Base-by-base conservation (phyloP, 2,888 invertebrate species). In the Agrochola macilenta region DNA sequence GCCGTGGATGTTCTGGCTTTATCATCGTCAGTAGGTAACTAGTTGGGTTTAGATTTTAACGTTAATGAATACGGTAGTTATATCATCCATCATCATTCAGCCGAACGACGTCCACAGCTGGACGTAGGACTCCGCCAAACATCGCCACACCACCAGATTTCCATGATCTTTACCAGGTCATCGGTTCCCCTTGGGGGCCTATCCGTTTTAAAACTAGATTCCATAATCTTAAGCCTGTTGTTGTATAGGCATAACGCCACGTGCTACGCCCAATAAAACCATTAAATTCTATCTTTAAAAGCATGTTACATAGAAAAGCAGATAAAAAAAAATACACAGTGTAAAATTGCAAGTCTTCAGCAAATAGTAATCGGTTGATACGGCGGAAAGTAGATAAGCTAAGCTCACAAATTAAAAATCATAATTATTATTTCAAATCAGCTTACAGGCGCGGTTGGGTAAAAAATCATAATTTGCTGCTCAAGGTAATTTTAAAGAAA, bases 401-500 rank as follows among this genome's bases (percentile, higher is more conserved):
- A 63, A 81, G 23, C 43, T 65, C 58, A 78, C 57, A 26, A 58
- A 52, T 14, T 14, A 58, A 82, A 58, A 14, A 64, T 57, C 26
- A 26, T 69, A 9, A 35, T 35, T 61, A 61, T n/a, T 35, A 73
- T n/a, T 61, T 49, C 43, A 30, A 81, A 57, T 11, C 61, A 49
- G 30, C 61, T 52, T 35, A n/a, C n/a, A 39, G 30, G 35, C 66
- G 52, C 30, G 30, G 20, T 73, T 35, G 46, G 35, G 30, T 30
- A 52, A 63, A 60, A 71, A 23, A 43, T 65, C 35, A 65, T 72
- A 69, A 82, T 68, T 71, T 74, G 54, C 69, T 75, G 82, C 85
- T 83, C 76, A 72, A 75, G 87, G 87, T 86, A 84, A 83, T 83
- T 73, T 69, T 79, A 86, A 35, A 73, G 74, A 76, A 75, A 75